A percentile compares a stretch with the other conserved stretches of the same genome.
These are phyloP conservation scores for Callipepla californica DNA, from an alignment of 2,113 vertebrate genomes.

Conservation along the genomic window DNA sequence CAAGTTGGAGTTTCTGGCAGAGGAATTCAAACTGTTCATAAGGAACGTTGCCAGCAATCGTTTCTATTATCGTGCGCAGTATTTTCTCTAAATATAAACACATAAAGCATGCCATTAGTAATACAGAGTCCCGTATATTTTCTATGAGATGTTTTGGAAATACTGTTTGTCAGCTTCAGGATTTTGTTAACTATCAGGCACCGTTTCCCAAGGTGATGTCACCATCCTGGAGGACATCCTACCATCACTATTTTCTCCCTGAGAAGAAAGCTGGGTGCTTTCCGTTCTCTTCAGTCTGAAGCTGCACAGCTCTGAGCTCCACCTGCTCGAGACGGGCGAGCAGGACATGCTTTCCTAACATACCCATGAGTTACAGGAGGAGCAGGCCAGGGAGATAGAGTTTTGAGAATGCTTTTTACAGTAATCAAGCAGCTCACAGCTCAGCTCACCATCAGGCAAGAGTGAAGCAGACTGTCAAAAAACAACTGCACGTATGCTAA, in stretches of 20 bases:
- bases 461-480: neutral
- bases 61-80: conserved; percentile 69
- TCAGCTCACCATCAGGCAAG: neutral
- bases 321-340: neutral
- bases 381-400: neutral
- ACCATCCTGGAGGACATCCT: neutral
- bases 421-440: neutral
- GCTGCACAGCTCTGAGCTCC: neutral
- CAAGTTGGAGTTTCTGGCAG: conserved; percentile 71
- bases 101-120: neutral
- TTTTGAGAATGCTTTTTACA: neutral
- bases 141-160: neutral
- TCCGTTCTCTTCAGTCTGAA: neutral
- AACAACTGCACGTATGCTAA: neutral
- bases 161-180: neutral
- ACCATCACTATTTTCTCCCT: neutral
- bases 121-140: neutral
- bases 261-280: neutral
- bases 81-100: conserved; percentile 74
- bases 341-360: neutral
- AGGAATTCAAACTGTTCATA: conserved; percentile 65
- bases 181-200: neutral
- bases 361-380: neutral
- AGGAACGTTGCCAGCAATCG: conserved; percentile 69
- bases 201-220: neutral